Evolutionary conservation across 2,113 vertebrate species (phyloP).

Genomic region (Pandion haliaetus): DNA sequence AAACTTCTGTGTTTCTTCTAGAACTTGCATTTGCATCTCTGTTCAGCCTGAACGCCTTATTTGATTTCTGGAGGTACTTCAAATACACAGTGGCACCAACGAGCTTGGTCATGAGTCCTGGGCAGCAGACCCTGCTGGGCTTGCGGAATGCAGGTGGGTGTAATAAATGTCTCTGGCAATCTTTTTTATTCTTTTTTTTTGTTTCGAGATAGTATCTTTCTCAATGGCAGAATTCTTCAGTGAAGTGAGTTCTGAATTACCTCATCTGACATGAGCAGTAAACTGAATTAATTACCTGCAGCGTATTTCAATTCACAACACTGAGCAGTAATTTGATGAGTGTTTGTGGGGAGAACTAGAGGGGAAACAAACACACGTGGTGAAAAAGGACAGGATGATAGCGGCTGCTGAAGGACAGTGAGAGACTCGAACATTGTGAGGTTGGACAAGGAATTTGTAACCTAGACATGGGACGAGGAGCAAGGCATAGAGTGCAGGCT

Average conservation of each 20-base stretch:
- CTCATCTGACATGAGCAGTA: rapidly evolving
- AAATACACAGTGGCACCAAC: slow-evolving; percentile 89
- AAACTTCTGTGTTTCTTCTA: neutral
- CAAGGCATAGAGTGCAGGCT: neutral
- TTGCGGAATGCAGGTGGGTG: slow-evolving; percentile 77
- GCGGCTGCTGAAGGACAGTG: neutral
- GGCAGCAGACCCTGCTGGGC: slow-evolving; percentile 86
- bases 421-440: neutral
- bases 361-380: rapidly evolving
- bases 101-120: slow-evolving; percentile 79
- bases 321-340: neutral
- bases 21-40: slow-evolving; percentile 86
- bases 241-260: neutral
- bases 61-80: slow-evolving; percentile 97
- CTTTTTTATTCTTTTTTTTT: neutral
- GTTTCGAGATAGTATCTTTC: rapidly evolving
- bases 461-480: neutral
- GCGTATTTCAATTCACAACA: neutral
- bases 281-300: neutral
- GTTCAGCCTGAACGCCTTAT: slow-evolving; percentile 92
- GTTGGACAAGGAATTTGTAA: neutral
- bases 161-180: neutral
- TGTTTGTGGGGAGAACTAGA: neutral
- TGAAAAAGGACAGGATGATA: neutral
- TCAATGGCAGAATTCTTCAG: neutral